Base-by-base conservation (phyloP, 2,113 vertebrate species). In the Megalops atlanticus region DNA sequence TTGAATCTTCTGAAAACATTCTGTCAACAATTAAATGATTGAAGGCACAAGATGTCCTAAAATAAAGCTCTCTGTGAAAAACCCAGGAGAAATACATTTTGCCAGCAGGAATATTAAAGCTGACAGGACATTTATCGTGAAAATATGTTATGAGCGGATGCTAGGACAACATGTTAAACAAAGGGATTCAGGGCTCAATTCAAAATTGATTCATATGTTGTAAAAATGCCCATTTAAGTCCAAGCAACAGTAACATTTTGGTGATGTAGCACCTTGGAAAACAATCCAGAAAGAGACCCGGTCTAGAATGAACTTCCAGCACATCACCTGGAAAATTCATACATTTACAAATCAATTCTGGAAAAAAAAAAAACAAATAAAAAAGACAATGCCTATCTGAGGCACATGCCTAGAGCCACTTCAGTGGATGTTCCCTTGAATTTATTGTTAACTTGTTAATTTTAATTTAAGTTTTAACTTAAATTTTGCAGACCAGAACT, bases 31-130 rank as follows among this genome's bases (percentile, higher is more conserved):
- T 77, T 36, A 77, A 77, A 77, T 54, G 18, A 35, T 12, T 77
- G 52, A 77, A 54, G 52, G 45, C 27, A 77, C 75, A 54, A 43
- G 45, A 77, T 77, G 75, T 52, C 75, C 47, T 77, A 54, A 38
- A 77, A 77, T 54, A 77, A 77, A 54, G 45, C 75, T 45, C 41
- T 49, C 45, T 35, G 35, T 33, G 35, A 47, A 76, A 76, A 49
- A 49, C n/a, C n/a, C 5, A 76, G 52, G 21, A 27, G 45, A 45
- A 33, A 77, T 36, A 77, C 21, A 27, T 76, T 52, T 77, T 77
- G 47, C 35, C 52, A 54, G 16, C 27, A 77, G 47, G 52, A 77
- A 76, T 35, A 35, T 76, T 21, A 52, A 24, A 47, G 33, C 16
- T 49, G 47, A 52, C 35, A 18, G 10, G 52, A 52, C 47, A 24